Base-by-base conservation (phyloP, 1,140 invertebrate genomes). In the Aphis gossypii region DNA sequence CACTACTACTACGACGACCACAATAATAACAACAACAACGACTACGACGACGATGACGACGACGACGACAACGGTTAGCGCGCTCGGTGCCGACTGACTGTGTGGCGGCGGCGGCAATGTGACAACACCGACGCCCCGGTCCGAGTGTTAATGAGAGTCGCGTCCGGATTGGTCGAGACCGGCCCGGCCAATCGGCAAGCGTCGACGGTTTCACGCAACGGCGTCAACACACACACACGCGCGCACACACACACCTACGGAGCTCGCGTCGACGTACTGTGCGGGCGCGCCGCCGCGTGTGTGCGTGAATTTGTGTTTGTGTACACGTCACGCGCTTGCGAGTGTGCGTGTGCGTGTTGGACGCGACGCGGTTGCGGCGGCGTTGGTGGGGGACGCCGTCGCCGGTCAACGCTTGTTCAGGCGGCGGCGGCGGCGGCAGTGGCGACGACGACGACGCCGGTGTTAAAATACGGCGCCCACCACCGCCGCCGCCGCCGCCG, bases 131-230 rank as follows among this genome's bases (percentile, higher is more conserved):
- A 93, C 92, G 92, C 92, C 92, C 92, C 92, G 92, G 92, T 84
- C 82, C 92, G 92, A 93, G 92, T 93, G 92, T 93, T 93, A 93
- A 93, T 93, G 92, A 93, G 92, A 93, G 92, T 86, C 92, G 92
- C 92, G 92, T 93, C 92, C 92, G 92, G 92, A 93, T 93, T 93
- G 92, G 92, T 93, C 92, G 92, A 93, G 82, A 56, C 76, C 48
- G 25, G 44, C 35, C 92, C 92, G 76, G 48, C 92, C 92, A 93
- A 93, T 93, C 92, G 92, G 82, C 92, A 93, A 93, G 92, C 92
- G 92, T 93, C 92, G 76, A 93, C 92, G 92, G 92, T 93, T 93
- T 93, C 92, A 93, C 92, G 92, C 92, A 93, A 93, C 92, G 92
- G 92, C 92, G 92, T 93, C 92, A 93, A 93, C 92, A n/a, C 76